Evolutionary conservation across 2,888 invertebrate species (phyloP).

Genomic region (Caenorhabditis panamensis): DNA sequence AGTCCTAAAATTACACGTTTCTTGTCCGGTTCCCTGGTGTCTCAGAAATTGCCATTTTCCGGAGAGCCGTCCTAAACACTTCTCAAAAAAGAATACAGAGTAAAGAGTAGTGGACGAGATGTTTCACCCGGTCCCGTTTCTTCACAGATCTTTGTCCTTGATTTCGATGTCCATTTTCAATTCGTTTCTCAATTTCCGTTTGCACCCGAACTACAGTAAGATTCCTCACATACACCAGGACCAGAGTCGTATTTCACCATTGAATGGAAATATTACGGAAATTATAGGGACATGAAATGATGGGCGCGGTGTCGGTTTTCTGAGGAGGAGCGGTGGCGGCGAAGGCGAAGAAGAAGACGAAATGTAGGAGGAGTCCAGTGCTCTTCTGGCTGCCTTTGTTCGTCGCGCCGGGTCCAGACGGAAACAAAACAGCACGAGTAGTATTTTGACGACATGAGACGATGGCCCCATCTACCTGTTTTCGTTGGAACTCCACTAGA

Average conservation of each 20-base stretch:
- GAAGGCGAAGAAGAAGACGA: constrained; percentile 9
- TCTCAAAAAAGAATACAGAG: neutral
- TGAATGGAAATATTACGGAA: constrained; percentile 19
- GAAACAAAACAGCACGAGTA: constrained; percentile 3
- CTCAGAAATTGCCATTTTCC: constrained; percentile 48
- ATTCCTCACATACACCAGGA: constrained; percentile 12
- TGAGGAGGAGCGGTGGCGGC: neutral
- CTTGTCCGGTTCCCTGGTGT: constrained; percentile 4
- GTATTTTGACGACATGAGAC: constrained; percentile 15
- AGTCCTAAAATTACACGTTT: constrained; percentile 39
- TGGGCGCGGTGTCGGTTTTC: constrained; percentile 44
- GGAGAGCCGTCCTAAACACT: constrained; percentile 30
- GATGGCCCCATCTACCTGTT: constrained; percentile 25
- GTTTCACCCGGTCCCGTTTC: neutral
- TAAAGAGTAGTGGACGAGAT: neutral
- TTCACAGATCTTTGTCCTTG: constrained; percentile 24
- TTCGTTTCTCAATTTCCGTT: neutral
- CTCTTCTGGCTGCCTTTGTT: constrained; percentile 11
- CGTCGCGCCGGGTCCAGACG: neutral
- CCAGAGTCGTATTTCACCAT: constrained; percentile 34
- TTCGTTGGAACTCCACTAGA: constrained; percentile 9
- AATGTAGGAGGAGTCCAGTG: constrained; percentile 15
- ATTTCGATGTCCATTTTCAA: neutral
- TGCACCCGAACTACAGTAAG: constrained; percentile 14
- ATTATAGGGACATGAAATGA: constrained; percentile 34